Conservation (phyloP, 2,113 vertebrate species). For the Mastomys coucha region DNA sequence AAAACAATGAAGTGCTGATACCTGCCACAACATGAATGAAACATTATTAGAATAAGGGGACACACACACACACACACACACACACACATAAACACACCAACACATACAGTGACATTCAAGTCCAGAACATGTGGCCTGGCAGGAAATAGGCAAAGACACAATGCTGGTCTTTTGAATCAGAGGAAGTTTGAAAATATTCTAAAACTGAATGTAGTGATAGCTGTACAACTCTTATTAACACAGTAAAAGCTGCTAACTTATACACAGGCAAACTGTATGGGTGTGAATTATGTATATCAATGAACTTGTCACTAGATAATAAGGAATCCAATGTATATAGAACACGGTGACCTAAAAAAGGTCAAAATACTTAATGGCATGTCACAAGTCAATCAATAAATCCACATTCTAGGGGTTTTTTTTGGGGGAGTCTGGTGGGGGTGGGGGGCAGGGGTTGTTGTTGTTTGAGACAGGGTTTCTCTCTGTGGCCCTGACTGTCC, state of each 20-base stretch:
- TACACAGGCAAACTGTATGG: background rate
- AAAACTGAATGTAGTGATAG: background rate
- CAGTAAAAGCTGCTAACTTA: slow-evolving; percentile 25
- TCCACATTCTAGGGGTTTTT: slow-evolving; percentile 42
- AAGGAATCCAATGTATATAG: slow-evolving; percentile 18
- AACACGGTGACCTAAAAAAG: background rate
- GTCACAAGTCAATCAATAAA: slow-evolving; percentile 56
- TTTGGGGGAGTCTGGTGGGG: no score
- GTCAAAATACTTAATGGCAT: slow-evolving; percentile 49
- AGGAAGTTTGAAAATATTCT: slow-evolving; percentile 30
- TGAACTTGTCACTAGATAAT: slow-evolving; percentile 30
- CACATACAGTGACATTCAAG: background rate
- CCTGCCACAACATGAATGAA: background rate
- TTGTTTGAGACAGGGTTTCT: background rate
- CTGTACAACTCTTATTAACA: background rate
- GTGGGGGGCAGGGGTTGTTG: no score
- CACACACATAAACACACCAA: background rate
- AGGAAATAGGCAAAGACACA: background rate
- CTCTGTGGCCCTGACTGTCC: background rate
- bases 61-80: background rate
- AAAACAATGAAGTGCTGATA: background rate
- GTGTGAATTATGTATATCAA: background rate
- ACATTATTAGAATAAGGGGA: background rate
- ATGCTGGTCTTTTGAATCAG: background rate
- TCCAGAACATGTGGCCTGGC: background rate